Conservation (phyloP, 2,888 invertebrate genomes). For the Ormyrus rosae region DNA sequence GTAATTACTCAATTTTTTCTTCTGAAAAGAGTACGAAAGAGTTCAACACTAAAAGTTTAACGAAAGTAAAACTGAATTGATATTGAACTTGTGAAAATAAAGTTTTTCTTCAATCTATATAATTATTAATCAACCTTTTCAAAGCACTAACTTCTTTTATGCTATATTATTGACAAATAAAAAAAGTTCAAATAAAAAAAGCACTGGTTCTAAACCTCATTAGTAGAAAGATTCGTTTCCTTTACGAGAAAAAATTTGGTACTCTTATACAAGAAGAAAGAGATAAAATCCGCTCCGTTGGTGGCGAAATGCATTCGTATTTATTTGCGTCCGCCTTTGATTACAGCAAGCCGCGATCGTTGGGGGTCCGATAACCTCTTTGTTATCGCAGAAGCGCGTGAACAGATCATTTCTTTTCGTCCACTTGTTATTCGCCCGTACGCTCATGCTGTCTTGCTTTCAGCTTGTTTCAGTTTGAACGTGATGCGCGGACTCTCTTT, state of each 20-base stretch:
- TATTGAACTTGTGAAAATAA: too few relatives aligned
- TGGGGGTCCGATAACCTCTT: conserved; percentile 48
- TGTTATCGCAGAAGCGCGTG: neutral
- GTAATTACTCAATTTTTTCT: too few relatives aligned
- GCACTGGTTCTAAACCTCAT: neutral
- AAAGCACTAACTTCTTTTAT: too few relatives aligned
- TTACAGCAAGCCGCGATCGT: conserved; percentile 13
- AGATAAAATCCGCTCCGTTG: neutral
- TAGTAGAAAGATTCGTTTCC: neutral
- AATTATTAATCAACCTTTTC: too few relatives aligned
- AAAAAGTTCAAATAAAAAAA: too few relatives aligned
- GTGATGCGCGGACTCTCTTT: neutral
- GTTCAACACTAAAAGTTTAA: too few relatives aligned
- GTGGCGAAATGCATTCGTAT: conserved; percentile 1
- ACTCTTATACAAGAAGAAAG: too few relatives aligned
- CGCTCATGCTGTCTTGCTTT: neutral
- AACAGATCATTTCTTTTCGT: neutral
- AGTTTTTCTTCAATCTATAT: too few relatives aligned
- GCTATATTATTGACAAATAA: too few relatives aligned
- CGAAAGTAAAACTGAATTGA: too few relatives aligned
- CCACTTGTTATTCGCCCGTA: neutral
- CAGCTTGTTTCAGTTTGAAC: neutral
- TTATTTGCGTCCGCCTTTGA: conserved; percentile 11
- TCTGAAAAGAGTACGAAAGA: too few relatives aligned
- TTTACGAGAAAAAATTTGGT: neutral